phyloP scores from a whole-genome alignment of 1,140 invertebrate genomes.

The Calosoma granatense region DNA sequence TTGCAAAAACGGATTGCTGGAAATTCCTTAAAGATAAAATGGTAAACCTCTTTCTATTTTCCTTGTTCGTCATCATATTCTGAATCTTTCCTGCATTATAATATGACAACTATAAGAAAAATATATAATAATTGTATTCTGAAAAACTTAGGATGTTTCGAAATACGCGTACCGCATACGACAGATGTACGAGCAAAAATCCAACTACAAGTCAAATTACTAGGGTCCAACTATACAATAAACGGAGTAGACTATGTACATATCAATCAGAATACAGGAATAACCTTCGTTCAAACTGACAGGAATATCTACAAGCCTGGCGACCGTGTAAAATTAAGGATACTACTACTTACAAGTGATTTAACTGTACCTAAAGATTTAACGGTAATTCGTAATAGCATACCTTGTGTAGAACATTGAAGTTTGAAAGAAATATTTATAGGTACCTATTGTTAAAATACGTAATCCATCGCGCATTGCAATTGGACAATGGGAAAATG shows the following conservation, averaged over 20 bases:
- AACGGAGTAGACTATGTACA: not conserved
- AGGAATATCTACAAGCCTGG: slow-evolving; percentile 51
- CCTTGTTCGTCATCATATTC: too few relatives aligned
- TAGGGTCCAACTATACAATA: slow-evolving; percentile 19
- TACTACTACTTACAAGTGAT: slow-evolving; percentile 40
- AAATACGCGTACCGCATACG: slow-evolving; percentile 22
- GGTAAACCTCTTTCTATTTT: too few relatives aligned
- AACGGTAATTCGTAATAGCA: slow-evolving; percentile 29
- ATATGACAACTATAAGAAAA: too few relatives aligned
- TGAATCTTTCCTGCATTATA: too few relatives aligned
- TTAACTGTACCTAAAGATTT: slow-evolving; percentile 36
- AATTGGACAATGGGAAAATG: slow-evolving; percentile 48
- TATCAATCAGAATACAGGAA: not conserved
- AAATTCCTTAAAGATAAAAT: too few relatives aligned
- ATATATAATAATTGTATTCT: slow-evolving; percentile 11
- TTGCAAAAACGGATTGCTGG: too few relatives aligned
- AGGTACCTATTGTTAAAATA: slow-evolving; percentile 49
- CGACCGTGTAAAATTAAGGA: slow-evolving; percentile 43
- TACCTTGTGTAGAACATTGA: too few relatives aligned
- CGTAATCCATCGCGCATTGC: slow-evolving; percentile 46
- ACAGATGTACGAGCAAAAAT: slow-evolving; percentile 30
- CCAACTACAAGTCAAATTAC: slow-evolving; percentile 35
- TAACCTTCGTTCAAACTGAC: slow-evolving; percentile 39
- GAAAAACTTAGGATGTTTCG: slow-evolving; percentile 25
- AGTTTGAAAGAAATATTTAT: too few relatives aligned